These are phyloP conservation scores for Maniola jurtina DNA, from an alignment of 1,140 invertebrate species.

Conservation along the genomic window DNA sequence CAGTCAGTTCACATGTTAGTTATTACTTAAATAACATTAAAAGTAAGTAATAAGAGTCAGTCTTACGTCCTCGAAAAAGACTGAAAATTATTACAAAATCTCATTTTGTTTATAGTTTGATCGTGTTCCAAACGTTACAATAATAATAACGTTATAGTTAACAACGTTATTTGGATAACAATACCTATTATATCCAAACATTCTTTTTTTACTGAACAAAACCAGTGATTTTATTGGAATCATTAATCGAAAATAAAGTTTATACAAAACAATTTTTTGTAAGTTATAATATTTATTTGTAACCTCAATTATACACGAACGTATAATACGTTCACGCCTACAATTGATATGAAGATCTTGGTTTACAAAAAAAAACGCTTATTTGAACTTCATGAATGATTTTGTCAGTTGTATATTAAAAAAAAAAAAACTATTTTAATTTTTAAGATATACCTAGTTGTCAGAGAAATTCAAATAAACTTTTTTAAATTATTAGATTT, in stretches of 20 bases:
- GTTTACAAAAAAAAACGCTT: neutral
- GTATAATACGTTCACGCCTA: no score
- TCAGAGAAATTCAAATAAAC: neutral
- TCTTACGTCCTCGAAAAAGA: conserved; percentile 51
- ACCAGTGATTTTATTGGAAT: no score
- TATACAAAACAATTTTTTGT: no score
- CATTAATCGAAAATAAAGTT: no score
- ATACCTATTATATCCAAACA: no score
- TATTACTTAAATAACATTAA: conserved; percentile 1
- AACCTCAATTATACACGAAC: no score
- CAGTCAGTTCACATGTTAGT: neutral
- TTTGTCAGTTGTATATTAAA: neutral
- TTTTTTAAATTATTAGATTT: no score
- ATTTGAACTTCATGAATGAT: neutral
- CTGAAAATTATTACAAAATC: conserved; percentile 43
- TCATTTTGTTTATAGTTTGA: conserved; percentile 6
- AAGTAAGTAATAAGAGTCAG: conserved; percentile 41
- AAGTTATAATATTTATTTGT: no score
- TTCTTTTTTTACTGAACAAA: no score
- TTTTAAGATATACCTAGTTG: neutral
- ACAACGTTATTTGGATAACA: no score
- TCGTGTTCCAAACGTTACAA: conserved; percentile 11
- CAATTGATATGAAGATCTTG: neutral
- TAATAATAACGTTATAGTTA: neutral
- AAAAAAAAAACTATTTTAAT: neutral